Percentiles rank a stretch among this genome's conserved stretches.
Evolutionary conservation across 1,140 invertebrate species (phyloP).

Genomic region (Scaptomyza pallida): DNA sequence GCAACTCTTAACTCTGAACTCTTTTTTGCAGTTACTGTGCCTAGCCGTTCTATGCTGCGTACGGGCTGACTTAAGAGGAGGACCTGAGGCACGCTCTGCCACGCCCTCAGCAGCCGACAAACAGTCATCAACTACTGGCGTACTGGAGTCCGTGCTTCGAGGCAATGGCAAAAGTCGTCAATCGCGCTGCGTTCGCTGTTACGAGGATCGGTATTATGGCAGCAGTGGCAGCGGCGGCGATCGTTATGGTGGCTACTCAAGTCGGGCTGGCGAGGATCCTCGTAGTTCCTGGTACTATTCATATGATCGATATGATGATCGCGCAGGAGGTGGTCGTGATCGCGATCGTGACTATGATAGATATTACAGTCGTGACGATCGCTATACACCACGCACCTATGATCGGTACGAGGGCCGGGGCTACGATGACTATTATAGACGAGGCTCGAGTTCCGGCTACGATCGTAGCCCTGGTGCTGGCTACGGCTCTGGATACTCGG

Average conservation of each 20-base stretch:
- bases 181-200: slow-evolving; percentile 78
- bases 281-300: slow-evolving; percentile 72
- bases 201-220: slow-evolving; percentile 65
- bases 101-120: slow-evolving; percentile 26
- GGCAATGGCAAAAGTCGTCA: slow-evolving; percentile 69
- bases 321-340: slow-evolving; percentile 19
- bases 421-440: slow-evolving; percentile 76
- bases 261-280: slow-evolving; percentile 55
- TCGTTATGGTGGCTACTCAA: slow-evolving; percentile 66
- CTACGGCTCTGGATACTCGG: slow-evolving; percentile 45
- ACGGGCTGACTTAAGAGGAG: slow-evolving; percentile 26
- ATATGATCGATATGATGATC: slow-evolving; percentile 65
- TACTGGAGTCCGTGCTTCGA: slow-evolving; percentile 51
- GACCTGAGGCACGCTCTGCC: slow-evolving; percentile 50
- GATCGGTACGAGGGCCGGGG: slow-evolving; percentile 83
- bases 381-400: slow-evolving; percentile 66
- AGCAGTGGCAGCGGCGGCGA: slow-evolving; percentile 41
- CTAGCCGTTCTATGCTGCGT: slow-evolving; percentile 52
- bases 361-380: slow-evolving; percentile 71
- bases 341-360: slow-evolving; percentile 64
- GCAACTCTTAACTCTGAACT: slow-evolving; percentile 10
- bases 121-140: slow-evolving; percentile 25
- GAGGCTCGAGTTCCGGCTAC: slow-evolving; percentile 30
- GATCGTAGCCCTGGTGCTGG: slow-evolving; percentile 57
- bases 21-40: slow-evolving; percentile 47